phyloP scores from a whole-genome alignment of 2,113 vertebrate species.

The Candoia aspera region DNA sequence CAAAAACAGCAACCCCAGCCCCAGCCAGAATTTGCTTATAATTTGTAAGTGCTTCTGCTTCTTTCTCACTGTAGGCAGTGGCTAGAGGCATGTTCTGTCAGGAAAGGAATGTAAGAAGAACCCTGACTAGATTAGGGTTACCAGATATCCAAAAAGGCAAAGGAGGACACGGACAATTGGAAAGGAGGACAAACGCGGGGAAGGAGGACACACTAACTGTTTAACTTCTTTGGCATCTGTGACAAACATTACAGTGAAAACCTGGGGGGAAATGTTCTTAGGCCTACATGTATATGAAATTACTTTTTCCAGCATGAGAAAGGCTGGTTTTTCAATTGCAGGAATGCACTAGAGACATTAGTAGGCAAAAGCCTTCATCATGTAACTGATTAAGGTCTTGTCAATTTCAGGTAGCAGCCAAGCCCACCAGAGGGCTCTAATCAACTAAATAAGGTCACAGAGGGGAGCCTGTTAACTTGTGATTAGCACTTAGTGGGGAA shows the following conservation, averaged over 20 bases:
- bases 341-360: not conserved
- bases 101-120: not conserved
- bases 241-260: not conserved
- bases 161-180: not conserved
- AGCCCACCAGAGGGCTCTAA: not conserved
- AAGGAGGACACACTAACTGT: not conserved
- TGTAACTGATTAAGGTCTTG: not conserved
- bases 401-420: not conserved
- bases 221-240: not conserved
- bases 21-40: not conserved
- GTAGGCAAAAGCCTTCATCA: not conserved
- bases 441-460: not conserved
- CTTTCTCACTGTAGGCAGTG: too few relatives aligned
- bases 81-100: too few relatives aligned
- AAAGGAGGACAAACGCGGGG: not conserved
- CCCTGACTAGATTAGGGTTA: not conserved
- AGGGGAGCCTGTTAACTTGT: not conserved
- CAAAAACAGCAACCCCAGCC: not conserved
- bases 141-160: not conserved
- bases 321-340: not conserved
- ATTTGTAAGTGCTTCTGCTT: too few relatives aligned
- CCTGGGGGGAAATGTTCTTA: too few relatives aligned
- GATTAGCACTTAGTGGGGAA: not conserved
- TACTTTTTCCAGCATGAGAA: not conserved
- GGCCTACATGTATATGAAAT: not conserved